Percentiles rank a stretch among this genome's conserved stretches.
phyloP scores from a whole-genome alignment of 2,113 vertebrate genomes.

The Archocentrus centrarchus region DNA sequence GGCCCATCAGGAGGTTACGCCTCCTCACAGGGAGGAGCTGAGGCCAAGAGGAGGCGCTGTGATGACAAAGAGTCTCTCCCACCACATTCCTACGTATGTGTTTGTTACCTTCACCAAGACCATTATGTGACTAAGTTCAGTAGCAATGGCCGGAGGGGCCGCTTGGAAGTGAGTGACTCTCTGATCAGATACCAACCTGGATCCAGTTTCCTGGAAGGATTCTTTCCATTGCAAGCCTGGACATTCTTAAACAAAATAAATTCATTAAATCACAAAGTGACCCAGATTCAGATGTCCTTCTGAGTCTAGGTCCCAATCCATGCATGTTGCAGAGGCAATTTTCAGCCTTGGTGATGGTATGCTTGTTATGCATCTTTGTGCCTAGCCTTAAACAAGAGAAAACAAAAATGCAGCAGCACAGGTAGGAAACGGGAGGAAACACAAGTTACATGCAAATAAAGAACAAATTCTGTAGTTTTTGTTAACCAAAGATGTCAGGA shows the following conservation, averaged over 20 bases:
- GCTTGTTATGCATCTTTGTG: not conserved
- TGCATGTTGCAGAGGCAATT: not conserved
- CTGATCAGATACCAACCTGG: not conserved
- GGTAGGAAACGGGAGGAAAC: not conserved
- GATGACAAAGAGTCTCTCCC: constrained; percentile 89
- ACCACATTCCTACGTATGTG: constrained; percentile 85
- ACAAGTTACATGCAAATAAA: not conserved
- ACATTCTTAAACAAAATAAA: not conserved
- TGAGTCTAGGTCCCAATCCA: not conserved
- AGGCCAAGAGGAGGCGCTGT: constrained; percentile 91
- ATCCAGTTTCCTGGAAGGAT: not conserved
- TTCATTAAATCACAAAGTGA: not conserved
- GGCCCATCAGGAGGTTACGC: constrained; percentile 88
- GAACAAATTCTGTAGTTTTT: not conserved
- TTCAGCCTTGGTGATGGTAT: not conserved
- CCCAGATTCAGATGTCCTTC: not conserved
- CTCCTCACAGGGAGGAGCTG: constrained; percentile 79
- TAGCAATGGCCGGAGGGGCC: not conserved
- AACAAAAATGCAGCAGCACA: not conserved
- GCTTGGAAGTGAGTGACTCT: not conserved
- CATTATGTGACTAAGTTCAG: not conserved
- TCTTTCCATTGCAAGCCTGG: not conserved
- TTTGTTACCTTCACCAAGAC: not conserved
- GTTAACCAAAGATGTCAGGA: not conserved
- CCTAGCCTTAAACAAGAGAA: not conserved